Conservation (phyloP, 1,140 invertebrate genomes). For the Drosophila seguyi region DNA sequence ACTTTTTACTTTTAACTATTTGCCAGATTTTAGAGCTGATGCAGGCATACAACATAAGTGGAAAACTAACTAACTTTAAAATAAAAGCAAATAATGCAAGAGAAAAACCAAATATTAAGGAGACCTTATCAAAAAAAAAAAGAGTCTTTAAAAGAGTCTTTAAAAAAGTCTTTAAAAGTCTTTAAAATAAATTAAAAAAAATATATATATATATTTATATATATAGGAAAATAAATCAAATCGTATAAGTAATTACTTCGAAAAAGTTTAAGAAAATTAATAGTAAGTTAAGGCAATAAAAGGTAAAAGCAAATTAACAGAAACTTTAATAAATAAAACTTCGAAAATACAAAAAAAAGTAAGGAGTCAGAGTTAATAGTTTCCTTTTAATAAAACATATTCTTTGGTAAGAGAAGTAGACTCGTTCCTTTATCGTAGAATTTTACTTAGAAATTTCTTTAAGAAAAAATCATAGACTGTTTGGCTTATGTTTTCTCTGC, state of each 20-base stretch:
- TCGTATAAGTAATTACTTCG: neutral
- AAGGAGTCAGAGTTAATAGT: neutral
- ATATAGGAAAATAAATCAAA: neutral
- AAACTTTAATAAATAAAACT: neutral
- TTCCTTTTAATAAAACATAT: neutral
- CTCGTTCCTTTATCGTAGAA: neutral
- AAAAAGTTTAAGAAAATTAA: no score
- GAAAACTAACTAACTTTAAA: conserved; percentile 40
- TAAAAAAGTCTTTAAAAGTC: no score
- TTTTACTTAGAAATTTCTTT: neutral
- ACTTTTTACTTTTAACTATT: conserved; percentile 1
- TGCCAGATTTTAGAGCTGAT: conserved; percentile 38
- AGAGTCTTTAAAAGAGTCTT: no score
- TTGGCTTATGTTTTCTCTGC: conserved; percentile 17
- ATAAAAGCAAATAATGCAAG: conserved; percentile 19
- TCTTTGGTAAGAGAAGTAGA: neutral
- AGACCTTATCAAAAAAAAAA: neutral
- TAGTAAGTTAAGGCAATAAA: neutral
- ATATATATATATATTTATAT: no score
- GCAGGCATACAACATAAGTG: conserved; percentile 53
- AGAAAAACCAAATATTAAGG: neutral
- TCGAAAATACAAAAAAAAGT: neutral
- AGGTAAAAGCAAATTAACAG: neutral
- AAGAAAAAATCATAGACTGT: neutral
- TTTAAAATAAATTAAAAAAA: neutral